Base-by-base conservation (phyloP, 2,888 invertebrate genomes). In the Lasius fuliginosus region DNA sequence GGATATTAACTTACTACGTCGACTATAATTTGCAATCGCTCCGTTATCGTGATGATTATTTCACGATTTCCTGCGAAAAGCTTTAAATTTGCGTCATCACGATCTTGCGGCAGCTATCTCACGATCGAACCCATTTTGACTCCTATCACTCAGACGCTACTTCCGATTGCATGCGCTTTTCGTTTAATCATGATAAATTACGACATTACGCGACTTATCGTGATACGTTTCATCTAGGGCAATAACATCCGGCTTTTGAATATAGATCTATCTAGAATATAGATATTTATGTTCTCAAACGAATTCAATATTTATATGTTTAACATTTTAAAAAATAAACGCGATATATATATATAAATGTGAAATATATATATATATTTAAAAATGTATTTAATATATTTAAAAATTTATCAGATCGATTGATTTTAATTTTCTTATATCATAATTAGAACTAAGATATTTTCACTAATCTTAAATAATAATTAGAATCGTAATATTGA, bases 41-140 rank as follows among this genome's bases (percentile, higher is more conserved):
- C 58, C 69, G 79, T 69, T 79, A 58, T 33, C 46, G 68, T 15
- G 77, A 77, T 68, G 60, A 81, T 81, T 71, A 79, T 69, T 60
- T 79, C 18, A 46, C 69, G 68, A 68, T 73, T 36, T 73, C 18
- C 42, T 12, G 68, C 23, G 18, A 69, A 23, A n/a, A 58, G 58
- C 23, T 79, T 69, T 69, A 69, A 79, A 69, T 69, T 69, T 65
- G 18, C 69, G 79, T 46, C 23, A 27, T 79, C 69, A 69, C 79
- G 58, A 36, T 33, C 42, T 53, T 33, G 68, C 42, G 30, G 40
- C 40, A 9, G 40, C n/a, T 58, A 79, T 69, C 15, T 36, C n/a
- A 23, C 30, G 77, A 65, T 64, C 64, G 12, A 15, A 40, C 2
- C 56, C 23, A 64, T 46, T 49, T 64, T 5, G 33, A 49, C 36